Percentiles rank a stretch among this genome's conserved stretches.
These are phyloP conservation scores for Osmerus mordax DNA, from an alignment of 2,113 vertebrate species.

Conservation along the genomic window DNA sequence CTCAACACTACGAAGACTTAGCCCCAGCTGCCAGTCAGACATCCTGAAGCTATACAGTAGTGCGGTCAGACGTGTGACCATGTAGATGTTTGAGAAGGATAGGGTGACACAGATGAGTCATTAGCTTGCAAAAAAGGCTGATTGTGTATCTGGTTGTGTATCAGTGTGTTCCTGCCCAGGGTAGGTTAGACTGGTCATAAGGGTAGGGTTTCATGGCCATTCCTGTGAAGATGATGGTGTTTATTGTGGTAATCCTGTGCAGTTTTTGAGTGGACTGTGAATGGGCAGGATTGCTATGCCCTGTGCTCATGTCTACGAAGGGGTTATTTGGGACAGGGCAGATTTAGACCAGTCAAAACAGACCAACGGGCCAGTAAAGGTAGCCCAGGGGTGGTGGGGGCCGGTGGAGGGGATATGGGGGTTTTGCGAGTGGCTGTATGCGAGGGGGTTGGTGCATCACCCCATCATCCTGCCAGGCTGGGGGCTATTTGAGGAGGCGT, in stretches of 20 bases:
- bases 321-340: slow-evolving; percentile 37
- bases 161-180: slow-evolving; percentile 6
- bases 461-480: slow-evolving; percentile 18
- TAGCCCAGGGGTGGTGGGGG: slow-evolving; percentile 34
- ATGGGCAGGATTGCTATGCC: slow-evolving; percentile 26
- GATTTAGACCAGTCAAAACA: slow-evolving; percentile 60
- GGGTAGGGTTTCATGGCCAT: slow-evolving; percentile 37
- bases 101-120: slow-evolving; percentile 38
- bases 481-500: slow-evolving; percentile 55
- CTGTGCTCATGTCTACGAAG: slow-evolving; percentile 40
- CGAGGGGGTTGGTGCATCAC: neutral
- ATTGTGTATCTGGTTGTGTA: neutral
- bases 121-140: slow-evolving; percentile 1
- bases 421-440: slow-evolving; percentile 25
- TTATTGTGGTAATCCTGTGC: slow-evolving; percentile 22
- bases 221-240: slow-evolving; percentile 18
- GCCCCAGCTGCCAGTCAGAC: slow-evolving; percentile 45
- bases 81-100: slow-evolving; percentile 28
- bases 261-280: slow-evolving; percentile 30
- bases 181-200: neutral
- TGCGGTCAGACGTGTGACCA: slow-evolving; percentile 44
- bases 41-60: slow-evolving; percentile 37
- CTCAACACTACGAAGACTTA: slow-evolving; percentile 41
- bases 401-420: slow-evolving; percentile 32
- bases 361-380: slow-evolving; percentile 17